Evolutionary conservation across 2,888 invertebrate species (phyloP), one percentile per base, ranked within the genome.

Genomic region (Diaperis boleti): DNA sequence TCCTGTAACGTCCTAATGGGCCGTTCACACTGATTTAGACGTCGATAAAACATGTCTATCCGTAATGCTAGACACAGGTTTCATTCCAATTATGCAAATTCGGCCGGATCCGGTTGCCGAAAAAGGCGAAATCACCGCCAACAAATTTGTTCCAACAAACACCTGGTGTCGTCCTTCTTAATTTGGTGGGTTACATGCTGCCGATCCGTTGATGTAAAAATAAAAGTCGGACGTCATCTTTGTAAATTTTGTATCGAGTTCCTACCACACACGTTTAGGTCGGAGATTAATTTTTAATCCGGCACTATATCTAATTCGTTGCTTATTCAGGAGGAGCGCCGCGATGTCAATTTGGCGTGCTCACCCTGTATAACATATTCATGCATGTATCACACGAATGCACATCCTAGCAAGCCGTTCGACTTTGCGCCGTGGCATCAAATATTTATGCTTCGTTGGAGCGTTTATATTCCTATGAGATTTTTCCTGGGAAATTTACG

Each of bases 391-490:
- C 69, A 68, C 70, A 63, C 65, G 72, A 68, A 66, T 72, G 72
- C 69, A 70, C 67, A 68, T 62, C 59, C 49, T 42, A 55, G 57
- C 35, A 50, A 66, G 61, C 64, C 69, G 69, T 70, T 69, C 68
- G 66, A 70, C 66, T 71, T 70, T 65, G 68, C 67, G 64, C 65
- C 61, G 69, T 66, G 60, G 72, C 74, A 72, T 74, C 71, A 73
- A 74, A 74, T 73, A 74, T 74, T 74, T 72, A 74, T 72, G 71
- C 69, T 66, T 59, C 72, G 71, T 50, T 68, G 71, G 72, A 73
- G 70, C 70, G 69, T 73, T 74, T 73, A 72, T 73, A 64, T 64
- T 65, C 66, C 67, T 69, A 49, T 56, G 70, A 68, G 69, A 69
- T 69, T 69, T 71, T 69, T 68, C 64, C 72, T 73, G 55, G 57